Base-by-base conservation (phyloP, 2,113 vertebrate species). In the Aepyceros melampus region DNA sequence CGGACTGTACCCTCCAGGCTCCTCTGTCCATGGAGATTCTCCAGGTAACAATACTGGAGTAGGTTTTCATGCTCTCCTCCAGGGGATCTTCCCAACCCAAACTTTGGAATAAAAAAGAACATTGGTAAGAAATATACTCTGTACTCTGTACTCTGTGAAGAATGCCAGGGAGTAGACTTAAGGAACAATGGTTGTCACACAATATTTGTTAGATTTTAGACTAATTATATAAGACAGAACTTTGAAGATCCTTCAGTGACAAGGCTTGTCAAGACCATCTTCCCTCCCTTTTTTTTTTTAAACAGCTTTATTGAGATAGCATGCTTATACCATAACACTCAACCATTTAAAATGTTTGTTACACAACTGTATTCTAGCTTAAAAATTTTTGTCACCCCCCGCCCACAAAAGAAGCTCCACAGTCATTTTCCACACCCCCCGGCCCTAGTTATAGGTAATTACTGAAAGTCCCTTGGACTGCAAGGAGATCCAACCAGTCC, bases 371-470 rank as follows among this genome's bases (percentile, higher is more conserved):
- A 71, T 40, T 40, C 19, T 71, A 71, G 67, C 3, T 71, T 6
- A 40, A 71, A 71, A 71, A 12, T 71, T 71, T 71, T 71, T 40
- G n/a, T 71, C n/a, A 71, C 19, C 5, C 2, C 29, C 83, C 14
- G 0, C 1, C 14, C 4, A 0, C 1, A 7, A 31, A 89, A 56
- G 55, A 82, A 87, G 51, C 19, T 47, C 16, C 5, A 2, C 51
- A 51, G 12, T 45, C 15, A n/a, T 5, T 71, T 29, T 5, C 17
- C 43, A 17, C 1, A 40, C 31, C 31, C 43, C 31, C 12, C 2
- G 19, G 0, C 2, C 27, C 31, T 43, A 43, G 13, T 17, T 4
- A 4, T 7, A 53, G 25, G 5, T 19, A 88, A 58, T 11, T 29
- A 60, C 10, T 16, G 67, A 23, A 11, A 40, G 67, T 23, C 36